phyloP scores from a whole-genome alignment of 2,113 vertebrate species.

The Spea bombifrons region DNA sequence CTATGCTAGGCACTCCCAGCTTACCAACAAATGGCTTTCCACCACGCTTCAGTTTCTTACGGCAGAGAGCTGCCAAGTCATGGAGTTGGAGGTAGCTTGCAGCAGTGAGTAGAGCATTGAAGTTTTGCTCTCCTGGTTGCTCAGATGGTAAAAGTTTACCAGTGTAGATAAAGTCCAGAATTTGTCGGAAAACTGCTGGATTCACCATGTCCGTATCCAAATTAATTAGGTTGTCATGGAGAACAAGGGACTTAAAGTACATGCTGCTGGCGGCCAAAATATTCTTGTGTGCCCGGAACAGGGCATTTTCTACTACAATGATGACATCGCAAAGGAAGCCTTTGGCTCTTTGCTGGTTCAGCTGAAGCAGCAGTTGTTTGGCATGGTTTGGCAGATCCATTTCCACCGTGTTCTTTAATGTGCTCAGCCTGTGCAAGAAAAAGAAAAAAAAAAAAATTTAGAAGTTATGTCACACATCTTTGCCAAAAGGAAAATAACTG shows the following conservation, averaged over 20 bases:
- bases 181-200: slow-evolving; percentile 90
- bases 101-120: slow-evolving; percentile 89
- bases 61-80: slow-evolving; percentile 91
- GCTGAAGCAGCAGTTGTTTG: slow-evolving; percentile 97
- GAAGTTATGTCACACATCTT: background rate
- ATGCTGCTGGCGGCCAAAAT: slow-evolving; percentile 96
- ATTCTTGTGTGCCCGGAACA: slow-evolving; percentile 97
- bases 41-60: slow-evolving; percentile 88
- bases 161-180: slow-evolving; percentile 98
- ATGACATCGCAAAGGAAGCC: slow-evolving; percentile 98
- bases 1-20: slow-evolving; percentile 70
- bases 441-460: background rate
- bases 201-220: slow-evolving; percentile 98
- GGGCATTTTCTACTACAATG: slow-evolving; percentile 96
- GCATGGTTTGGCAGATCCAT: slow-evolving; percentile 99
- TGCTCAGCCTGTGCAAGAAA: slow-evolving; percentile 74
- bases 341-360: slow-evolving; percentile 98
- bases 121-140: slow-evolving; percentile 88
- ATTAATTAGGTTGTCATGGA: slow-evolving; percentile 98
- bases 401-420: slow-evolving; percentile 83
- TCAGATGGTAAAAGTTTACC: slow-evolving; percentile 87
- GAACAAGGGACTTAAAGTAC: slow-evolving; percentile 96
- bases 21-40: slow-evolving; percentile 78
- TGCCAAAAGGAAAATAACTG: no score
- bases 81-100: slow-evolving; percentile 99